Evolutionary conservation across 2,888 invertebrate species (phyloP), one percentile per base, ranked within the genome.

Genomic region (Coecobrya sp.): DNA sequence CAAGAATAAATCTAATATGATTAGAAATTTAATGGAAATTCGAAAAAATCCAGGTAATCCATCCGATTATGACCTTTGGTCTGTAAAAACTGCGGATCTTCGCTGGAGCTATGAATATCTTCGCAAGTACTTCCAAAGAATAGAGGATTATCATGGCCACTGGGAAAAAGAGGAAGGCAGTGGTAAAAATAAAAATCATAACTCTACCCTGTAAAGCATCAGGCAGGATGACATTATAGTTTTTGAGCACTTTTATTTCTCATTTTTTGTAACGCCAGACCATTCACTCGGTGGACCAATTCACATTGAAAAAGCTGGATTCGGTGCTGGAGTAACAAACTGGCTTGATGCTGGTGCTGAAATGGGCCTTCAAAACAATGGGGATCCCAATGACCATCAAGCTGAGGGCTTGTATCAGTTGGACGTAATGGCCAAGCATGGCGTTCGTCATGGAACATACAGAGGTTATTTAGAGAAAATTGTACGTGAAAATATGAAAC

Each of bases 111-210:
- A 76, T 65, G 49, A 62, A 10, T 59, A 65, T 65, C 27, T 79
- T 7, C 36, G 87, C 0, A 79, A 79, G 19, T 87, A 87, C 27
- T 87, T 79, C 13, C 42, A 73, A 45, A 87, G 76, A 36, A 87
- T 87, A 5, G 87, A 87, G 42, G 87, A 87, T 36, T 87, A 87
- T 87, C 87, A 87, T 79, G 87, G 87, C 0, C 76, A 87, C 13
- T 87, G 79, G 76, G 79, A 27, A 16, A 27, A 42, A 0, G 45
- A 4, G 0, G 62, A 76, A n/a, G 79, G 73, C 25, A 87, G 59
- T 65, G 87, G 79, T 73, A 73, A 45, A 59, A 49, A 76, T 30
- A 49, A 45, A 76, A 22, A 0, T 19, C 49, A 22, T 10, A 10
- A n/a, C 4, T 22, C n/a, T n/a, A n/a, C n/a, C n/a, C n/a, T n/a